Conservation (phyloP, 1,140 invertebrate species). For the Campoletis sonorensis region DNA sequence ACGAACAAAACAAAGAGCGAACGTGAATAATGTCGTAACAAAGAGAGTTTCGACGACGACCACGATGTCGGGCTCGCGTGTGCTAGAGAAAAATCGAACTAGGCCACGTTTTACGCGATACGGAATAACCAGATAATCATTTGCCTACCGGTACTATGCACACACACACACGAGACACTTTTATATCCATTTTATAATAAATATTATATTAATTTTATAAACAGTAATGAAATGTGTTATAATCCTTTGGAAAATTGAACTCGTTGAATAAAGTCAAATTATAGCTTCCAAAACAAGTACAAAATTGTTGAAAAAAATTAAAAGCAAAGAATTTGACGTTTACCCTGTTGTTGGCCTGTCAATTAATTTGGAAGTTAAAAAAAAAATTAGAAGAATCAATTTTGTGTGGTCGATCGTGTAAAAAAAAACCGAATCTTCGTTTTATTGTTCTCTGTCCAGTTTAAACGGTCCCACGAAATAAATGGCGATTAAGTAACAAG, state of each 20-base stretch:
- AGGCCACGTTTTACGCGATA: slow-evolving; percentile 62
- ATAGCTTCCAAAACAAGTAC: too few relatives aligned
- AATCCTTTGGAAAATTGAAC: not conserved
- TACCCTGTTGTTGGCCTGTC: too few relatives aligned
- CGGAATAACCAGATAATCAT: slow-evolving; percentile 63
- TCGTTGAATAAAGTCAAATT: too few relatives aligned
- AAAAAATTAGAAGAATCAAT: too few relatives aligned
- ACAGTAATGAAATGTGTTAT: not conserved
- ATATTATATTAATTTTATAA: not conserved
- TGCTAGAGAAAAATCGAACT: slow-evolving; percentile 54
- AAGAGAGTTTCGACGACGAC: slow-evolving; percentile 16
- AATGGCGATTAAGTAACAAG: too few relatives aligned
- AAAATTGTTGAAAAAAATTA: too few relatives aligned
- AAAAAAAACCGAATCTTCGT: not conserved
- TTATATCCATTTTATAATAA: too few relatives aligned
- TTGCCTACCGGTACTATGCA: slow-evolving; percentile 49
- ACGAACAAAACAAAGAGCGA: slow-evolving; percentile 35
- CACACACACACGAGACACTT: not conserved
- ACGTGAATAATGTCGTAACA: slow-evolving; percentile 30
- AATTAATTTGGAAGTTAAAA: too few relatives aligned
- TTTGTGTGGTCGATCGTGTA: not conserved
- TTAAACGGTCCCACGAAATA: too few relatives aligned
- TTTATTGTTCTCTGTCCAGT: too few relatives aligned
- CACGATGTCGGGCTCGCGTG: slow-evolving; percentile 46
- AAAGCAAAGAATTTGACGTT: too few relatives aligned